A percentile compares a stretch with the other conserved stretches of the same genome.
Evolutionary conservation across 1,140 invertebrate genomes (phyloP).

Genomic region (Magallana gigas): DNA sequence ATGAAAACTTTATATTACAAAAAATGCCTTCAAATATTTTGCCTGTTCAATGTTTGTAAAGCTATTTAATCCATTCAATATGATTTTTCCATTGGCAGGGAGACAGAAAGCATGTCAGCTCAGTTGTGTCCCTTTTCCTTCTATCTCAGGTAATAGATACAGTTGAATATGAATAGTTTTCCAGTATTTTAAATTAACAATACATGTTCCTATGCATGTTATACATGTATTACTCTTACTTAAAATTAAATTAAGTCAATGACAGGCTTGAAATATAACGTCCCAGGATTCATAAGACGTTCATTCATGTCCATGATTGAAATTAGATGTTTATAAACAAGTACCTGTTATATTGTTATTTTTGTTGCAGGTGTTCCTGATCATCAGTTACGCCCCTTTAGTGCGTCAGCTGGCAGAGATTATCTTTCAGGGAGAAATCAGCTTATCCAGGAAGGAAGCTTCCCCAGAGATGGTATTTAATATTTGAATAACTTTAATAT

Average conservation of each 20-base stretch:
- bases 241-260: too few species aligned
- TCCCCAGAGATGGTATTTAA: constrained; percentile 71
- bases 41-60: too few species aligned
- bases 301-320: neutral
- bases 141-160: constrained; percentile 87
- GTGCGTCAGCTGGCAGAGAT: constrained; percentile 93
- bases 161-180: neutral
- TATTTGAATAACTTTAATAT: too few species aligned
- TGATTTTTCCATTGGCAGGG: constrained; percentile 70
- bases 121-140: constrained; percentile 93
- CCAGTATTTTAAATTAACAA: too few species aligned
- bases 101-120: constrained; percentile 86
- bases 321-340: neutral
- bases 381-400: constrained; percentile 92
- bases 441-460: constrained; percentile 60
- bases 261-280: too few species aligned
- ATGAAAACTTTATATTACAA: too few species aligned
- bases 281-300: too few species aligned
- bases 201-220: too few species aligned
- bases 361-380: constrained; percentile 88
- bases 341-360: neutral
- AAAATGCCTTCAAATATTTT: too few species aligned
- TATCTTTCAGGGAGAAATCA: constrained; percentile 83
- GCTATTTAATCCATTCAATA: too few species aligned
- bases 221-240: too few species aligned